Conservation (phyloP, 2,888 invertebrate species). For the Cheilosia grossa region DNA sequence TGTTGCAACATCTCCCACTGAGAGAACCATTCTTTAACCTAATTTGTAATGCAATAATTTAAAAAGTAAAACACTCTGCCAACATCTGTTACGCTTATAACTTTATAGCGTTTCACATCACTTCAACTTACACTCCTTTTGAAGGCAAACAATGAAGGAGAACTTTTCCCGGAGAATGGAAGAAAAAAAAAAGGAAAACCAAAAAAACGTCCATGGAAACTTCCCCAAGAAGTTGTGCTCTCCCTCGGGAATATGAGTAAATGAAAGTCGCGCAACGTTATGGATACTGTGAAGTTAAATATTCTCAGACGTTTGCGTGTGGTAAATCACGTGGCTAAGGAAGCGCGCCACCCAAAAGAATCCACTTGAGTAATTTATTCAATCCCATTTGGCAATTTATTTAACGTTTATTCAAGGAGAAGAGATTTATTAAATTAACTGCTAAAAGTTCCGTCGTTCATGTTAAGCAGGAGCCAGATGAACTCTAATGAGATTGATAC, state of each 20-base stretch:
- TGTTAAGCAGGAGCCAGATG: conserved; percentile 18
- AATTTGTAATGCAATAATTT: conserved; percentile 30
- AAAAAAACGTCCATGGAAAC: conserved; percentile 24
- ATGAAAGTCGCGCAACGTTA: conserved; percentile 54
- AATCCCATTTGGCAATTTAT: conserved; percentile 73
- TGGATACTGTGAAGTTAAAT: conserved; percentile 54
- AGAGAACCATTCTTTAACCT: not conserved
- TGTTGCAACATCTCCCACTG: not conserved
- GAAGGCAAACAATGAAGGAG: conserved; percentile 36
- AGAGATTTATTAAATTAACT: conserved; percentile 75
- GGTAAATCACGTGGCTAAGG: conserved; percentile 69
- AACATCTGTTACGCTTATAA: conserved; percentile 71
- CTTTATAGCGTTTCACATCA: conserved; percentile 54
- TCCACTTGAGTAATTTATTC: conserved; percentile 69
- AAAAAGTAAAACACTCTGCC: conserved; percentile 32
- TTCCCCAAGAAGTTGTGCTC: conserved; percentile 39
- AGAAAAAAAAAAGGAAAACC: conserved; percentile 2
- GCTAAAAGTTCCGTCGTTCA: conserved; percentile 62
- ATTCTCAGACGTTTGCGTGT: conserved; percentile 64
- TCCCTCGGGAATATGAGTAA: conserved; percentile 35
- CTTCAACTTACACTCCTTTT: conserved; percentile 18
- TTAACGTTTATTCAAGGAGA: conserved; percentile 72
- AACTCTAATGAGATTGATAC: conserved; percentile 49
- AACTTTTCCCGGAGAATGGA: conserved; percentile 18
- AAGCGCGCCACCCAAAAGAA: conserved; percentile 10